Percentiles rank a stretch among this genome's conserved stretches.
These are phyloP conservation scores for Helicoverpa zea DNA, from an alignment of 1,140 invertebrate genomes.

Conservation along the genomic window DNA sequence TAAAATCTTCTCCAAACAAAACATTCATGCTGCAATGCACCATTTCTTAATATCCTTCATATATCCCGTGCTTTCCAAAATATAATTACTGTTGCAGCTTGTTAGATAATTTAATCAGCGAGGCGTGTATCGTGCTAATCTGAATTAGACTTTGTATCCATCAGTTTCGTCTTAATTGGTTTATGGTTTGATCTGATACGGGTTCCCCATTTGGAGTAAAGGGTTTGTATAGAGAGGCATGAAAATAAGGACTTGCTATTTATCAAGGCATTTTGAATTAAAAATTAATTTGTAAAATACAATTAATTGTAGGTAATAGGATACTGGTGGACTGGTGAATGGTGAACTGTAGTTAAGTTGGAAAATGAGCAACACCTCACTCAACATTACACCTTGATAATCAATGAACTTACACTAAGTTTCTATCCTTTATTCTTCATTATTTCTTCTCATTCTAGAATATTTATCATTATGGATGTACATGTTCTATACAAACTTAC, in stretches of 20 bases:
- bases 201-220: not conserved
- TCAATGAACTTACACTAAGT: no score
- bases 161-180: constrained; percentile 4
- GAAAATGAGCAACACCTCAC: no score
- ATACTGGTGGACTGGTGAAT: no score
- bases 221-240: not conserved
- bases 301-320: no score
- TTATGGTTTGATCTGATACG: not conserved
- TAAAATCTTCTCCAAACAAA: not conserved
- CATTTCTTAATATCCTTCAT: constrained; percentile 42
- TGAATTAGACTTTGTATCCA: constrained; percentile 21
- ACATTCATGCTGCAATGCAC: constrained; percentile 40
- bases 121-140: constrained; percentile 4
- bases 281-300: no score
- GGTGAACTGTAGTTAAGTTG: no score
- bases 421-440: no score
- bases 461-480: no score
- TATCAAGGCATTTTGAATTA: no score
- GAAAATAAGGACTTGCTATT: no score
- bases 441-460: no score
- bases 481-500: not conserved
- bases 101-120: constrained; percentile 50
- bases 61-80: constrained; percentile 36
- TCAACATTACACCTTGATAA: no score
- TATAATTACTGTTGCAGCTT: constrained; percentile 48